A percentile compares a stretch with the other conserved stretches of the same genome.
Conservation (phyloP, 2,888 invertebrate species). For the Arenicola marina region DNA sequence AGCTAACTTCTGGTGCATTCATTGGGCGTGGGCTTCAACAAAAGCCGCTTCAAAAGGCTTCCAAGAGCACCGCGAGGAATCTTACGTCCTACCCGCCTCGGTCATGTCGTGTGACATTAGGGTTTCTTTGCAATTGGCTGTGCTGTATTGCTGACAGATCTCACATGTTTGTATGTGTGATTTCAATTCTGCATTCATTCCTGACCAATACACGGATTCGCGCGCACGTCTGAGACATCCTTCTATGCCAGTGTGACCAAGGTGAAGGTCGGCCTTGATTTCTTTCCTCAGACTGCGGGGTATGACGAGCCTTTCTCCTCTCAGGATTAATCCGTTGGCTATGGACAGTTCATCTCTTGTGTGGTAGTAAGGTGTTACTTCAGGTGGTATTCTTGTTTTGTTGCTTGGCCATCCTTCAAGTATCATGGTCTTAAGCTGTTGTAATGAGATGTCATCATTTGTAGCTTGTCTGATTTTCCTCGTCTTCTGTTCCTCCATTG, state of each 20-base stretch:
- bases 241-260: slow-evolving; percentile 3
- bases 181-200: slow-evolving; percentile 1
- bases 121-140: slow-evolving; percentile 1
- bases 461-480: background rate
- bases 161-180: background rate
- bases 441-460: background rate
- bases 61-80: too few species aligned
- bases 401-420: background rate
- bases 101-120: background rate
- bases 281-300: background rate
- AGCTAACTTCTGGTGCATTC: too few species aligned
- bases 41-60: too few species aligned
- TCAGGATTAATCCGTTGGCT: background rate
- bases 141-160: background rate
- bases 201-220: background rate
- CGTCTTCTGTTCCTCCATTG: background rate
- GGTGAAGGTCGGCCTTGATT: background rate
- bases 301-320: background rate
- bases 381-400: background rate
- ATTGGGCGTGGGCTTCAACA: too few species aligned
- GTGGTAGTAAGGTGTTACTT: background rate
- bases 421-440: background rate
- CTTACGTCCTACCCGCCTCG: too few species aligned
- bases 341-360: background rate
- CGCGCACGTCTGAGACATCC: background rate